Conservation (phyloP, 2,888 invertebrate species). For the Drosophila koepferae region DNA sequence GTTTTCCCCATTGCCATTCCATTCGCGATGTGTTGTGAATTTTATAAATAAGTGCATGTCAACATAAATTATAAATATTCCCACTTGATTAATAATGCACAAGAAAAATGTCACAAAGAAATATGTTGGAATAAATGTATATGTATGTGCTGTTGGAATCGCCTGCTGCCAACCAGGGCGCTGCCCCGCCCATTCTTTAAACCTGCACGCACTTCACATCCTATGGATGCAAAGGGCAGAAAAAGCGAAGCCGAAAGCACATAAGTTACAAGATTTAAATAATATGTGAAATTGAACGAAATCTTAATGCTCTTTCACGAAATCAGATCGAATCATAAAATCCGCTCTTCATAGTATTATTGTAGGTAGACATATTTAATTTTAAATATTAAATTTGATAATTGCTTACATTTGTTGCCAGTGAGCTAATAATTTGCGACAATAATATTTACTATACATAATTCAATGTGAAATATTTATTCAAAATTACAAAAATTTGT, state of each 20-base stretch:
- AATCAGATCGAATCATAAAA: not conserved
- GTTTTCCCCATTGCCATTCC: constrained; percentile 36
- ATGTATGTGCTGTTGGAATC: constrained; percentile 1
- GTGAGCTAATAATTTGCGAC: not conserved
- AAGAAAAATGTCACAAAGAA: constrained; percentile 74
- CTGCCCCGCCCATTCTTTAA: constrained; percentile 14
- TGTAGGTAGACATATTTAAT: not conserved
- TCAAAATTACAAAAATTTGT: constrained; percentile 12
- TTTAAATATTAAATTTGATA: not conserved
- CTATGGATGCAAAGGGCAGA: constrained; percentile 1
- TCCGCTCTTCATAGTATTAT: not conserved
- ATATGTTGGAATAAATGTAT: constrained; percentile 48
- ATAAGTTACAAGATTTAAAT: constrained; percentile 25
- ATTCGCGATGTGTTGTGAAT: constrained; percentile 40
- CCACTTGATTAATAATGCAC: constrained; percentile 77
- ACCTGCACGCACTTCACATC: constrained; percentile 31
- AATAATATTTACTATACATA: constrained; percentile 3
- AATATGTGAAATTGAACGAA: constrained; percentile 5
- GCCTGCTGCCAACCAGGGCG: constrained; percentile 6
- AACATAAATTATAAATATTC: constrained; percentile 77
- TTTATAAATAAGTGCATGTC: constrained; percentile 75
- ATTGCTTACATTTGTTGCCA: not conserved
- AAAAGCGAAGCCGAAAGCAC: constrained; percentile 4
- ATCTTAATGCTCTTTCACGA: constrained; percentile 11
- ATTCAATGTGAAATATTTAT: constrained; percentile 8